phyloP scores from a whole-genome alignment of 2,113 vertebrate genomes.

The Halcyon malimbica region DNA sequence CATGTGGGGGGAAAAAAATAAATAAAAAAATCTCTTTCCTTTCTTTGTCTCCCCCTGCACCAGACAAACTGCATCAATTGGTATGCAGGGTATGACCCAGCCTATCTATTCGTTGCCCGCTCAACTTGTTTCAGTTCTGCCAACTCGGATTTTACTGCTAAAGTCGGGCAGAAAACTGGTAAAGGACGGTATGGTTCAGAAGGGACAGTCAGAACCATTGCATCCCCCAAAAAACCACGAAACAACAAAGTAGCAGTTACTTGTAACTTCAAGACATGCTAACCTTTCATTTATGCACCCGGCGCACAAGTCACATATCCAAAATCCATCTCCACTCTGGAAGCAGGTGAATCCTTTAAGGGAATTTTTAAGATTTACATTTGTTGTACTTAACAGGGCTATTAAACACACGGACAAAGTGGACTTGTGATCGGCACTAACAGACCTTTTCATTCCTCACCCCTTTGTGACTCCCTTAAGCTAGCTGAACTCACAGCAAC shows the following conservation, averaged over 20 bases:
- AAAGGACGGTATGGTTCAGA: neutral
- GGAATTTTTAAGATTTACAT: slow-evolving; percentile 2
- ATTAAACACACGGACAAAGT: neutral
- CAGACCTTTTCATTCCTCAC: neutral
- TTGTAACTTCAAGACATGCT: neutral
- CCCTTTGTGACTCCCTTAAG: neutral
- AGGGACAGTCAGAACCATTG: neutral
- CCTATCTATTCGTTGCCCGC: neutral
- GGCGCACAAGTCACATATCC: neutral
- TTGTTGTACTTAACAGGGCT: neutral
- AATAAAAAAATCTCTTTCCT: neutral
- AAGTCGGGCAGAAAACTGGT: neutral
- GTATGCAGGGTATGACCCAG: neutral
- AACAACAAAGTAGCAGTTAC: neutral
- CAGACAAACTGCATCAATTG: neutral
- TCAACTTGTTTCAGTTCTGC: neutral
- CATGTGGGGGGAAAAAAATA: too few species aligned
- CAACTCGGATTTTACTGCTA: neutral
- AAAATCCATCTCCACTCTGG: neutral
- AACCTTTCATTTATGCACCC: neutral
- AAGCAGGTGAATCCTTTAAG: neutral
- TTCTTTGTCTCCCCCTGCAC: neutral
- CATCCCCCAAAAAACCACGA: neutral
- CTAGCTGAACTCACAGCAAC: neutral
- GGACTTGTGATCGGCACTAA: neutral